These are phyloP conservation scores for Pseudanteris insignis DNA, from an alignment of 2,888 invertebrate genomes.

Conservation along the genomic window DNA sequence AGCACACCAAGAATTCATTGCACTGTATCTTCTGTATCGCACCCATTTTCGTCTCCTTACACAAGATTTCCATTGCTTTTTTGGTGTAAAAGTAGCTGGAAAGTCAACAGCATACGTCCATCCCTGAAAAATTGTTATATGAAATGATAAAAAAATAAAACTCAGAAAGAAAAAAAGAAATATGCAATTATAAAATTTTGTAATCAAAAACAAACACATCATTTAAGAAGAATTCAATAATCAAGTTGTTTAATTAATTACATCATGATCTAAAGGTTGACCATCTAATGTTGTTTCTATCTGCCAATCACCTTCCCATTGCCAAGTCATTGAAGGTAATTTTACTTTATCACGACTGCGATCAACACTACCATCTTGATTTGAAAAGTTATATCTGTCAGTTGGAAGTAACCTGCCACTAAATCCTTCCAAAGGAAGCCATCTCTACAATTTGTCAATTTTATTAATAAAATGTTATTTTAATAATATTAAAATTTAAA, in stretches of 20 bases:
- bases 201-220: background rate
- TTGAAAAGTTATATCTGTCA: slow-evolving; percentile 87
- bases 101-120: slow-evolving; percentile 96
- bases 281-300: slow-evolving; percentile 85
- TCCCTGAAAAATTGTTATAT: slow-evolving; percentile 70
- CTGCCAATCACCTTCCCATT: slow-evolving; percentile 96
- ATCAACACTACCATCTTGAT: slow-evolving; percentile 82
- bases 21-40: slow-evolving; percentile 85
- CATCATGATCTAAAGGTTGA: slow-evolving; percentile 87
- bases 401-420: slow-evolving; percentile 85
- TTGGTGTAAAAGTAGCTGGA: slow-evolving; percentile 81
- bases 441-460: slow-evolving; percentile 74
- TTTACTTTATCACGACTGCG: slow-evolving; percentile 83
- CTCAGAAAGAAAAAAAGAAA: too few relatives aligned
- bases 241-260: slow-evolving; percentile 48
- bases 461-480: too few relatives aligned
- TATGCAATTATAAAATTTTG: too few relatives aligned
- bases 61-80: slow-evolving; percentile 89
- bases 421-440: slow-evolving; percentile 91
- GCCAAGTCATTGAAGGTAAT: slow-evolving; percentile 93
- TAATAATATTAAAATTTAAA: too few relatives aligned
- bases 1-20: slow-evolving; percentile 92
- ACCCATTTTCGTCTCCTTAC: slow-evolving; percentile 91
- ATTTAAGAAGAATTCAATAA: slow-evolving; percentile 46
- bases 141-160: too few relatives aligned